A percentile compares a stretch with the other conserved stretches of the same genome.
Conservation (phyloP, 2,797 vertebrate species). For the Acomys russatus region DNA sequence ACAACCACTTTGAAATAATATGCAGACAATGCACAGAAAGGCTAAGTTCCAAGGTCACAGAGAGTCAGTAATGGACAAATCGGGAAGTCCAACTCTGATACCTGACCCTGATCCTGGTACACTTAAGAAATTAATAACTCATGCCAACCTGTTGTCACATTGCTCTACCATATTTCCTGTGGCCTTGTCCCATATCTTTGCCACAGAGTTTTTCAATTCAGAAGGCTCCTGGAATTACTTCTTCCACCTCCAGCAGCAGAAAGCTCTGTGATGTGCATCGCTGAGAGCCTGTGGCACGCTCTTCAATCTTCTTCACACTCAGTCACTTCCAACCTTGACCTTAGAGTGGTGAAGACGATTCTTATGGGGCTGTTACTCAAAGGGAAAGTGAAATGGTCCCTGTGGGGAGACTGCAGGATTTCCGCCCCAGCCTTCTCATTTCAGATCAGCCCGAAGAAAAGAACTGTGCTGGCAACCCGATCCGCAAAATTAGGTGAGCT, state of each 20-base stretch:
- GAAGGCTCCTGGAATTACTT: conserved; percentile 3
- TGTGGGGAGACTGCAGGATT: conserved; percentile 63
- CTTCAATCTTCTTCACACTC: conserved; percentile 77
- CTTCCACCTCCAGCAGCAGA: not conserved
- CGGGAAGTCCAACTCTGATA: not conserved
- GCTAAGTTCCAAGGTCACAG: conserved; percentile 29
- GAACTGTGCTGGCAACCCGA: not conserved
- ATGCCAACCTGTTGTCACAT: not conserved
- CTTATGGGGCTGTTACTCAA: conserved; percentile 75
- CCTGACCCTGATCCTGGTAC: not conserved
- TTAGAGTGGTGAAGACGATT: conserved; percentile 65
- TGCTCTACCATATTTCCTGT: not conserved
- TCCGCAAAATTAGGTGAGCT: conserved; percentile 75
- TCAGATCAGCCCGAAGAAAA: conserved; percentile 79
- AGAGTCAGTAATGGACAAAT: conserved; percentile 35
- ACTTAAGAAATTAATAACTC: not conserved
- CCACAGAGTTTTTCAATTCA: conserved; percentile 64
- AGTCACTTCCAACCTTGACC: conserved; percentile 76
- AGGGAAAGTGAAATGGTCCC: conserved; percentile 73
- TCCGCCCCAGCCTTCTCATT: conserved; percentile 74
- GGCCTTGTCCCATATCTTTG: not conserved
- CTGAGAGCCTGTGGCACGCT: not conserved
- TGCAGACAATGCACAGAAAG: not conserved
- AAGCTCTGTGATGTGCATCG: conserved; percentile 37
- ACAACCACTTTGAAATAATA: not conserved